Conservation (phyloP, 2,113 vertebrate species). For the Hydrochoerus hydrochaeris region DNA sequence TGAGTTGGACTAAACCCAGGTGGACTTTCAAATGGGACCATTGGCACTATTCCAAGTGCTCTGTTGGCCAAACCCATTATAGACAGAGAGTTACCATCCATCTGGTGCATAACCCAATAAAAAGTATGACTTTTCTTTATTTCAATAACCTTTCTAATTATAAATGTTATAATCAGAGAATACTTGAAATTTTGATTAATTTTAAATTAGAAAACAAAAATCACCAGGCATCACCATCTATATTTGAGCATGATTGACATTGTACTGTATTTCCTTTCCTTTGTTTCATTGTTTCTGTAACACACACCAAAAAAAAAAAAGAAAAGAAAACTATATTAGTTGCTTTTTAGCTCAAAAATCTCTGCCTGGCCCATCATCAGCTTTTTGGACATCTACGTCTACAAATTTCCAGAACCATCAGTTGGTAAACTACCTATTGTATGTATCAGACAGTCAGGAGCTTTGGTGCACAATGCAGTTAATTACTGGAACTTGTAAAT, state of each 20-base stretch:
- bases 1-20: not conserved
- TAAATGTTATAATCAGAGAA: not conserved
- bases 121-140: not conserved
- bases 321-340: not conserved
- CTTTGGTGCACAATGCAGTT: not conserved
- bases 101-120: not conserved
- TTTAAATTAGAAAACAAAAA: slow-evolving; percentile 7
- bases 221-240: not conserved
- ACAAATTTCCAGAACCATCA: not conserved
- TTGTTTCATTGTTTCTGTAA: not conserved
- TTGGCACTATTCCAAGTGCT: not conserved
- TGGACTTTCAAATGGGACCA: not conserved
- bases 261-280: not conserved
- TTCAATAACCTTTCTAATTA: not conserved
- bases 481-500: not conserved
- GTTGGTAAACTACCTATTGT: not conserved
- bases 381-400: not conserved
- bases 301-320: no score
- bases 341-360: not conserved
- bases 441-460: not conserved
- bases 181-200: not conserved
- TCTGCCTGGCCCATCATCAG: not conserved
- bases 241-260: not conserved
- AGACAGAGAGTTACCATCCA: not conserved
- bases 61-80: not conserved